phyloP scores from a whole-genome alignment of 2,113 vertebrate species.

The Odontophorus gujanensis region DNA sequence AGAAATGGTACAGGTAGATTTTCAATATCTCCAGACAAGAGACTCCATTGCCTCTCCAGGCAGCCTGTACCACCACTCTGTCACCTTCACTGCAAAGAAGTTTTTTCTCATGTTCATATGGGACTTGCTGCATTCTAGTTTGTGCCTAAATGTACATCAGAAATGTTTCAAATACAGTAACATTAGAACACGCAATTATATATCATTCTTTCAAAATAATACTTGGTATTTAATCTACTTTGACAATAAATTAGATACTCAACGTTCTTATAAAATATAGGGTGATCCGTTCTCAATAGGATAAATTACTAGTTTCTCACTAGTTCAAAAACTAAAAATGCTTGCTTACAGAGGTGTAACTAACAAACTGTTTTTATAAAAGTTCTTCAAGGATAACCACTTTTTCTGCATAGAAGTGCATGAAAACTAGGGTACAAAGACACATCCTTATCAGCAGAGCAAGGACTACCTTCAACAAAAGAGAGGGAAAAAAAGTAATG shows the following conservation, averaged over 20 bases:
- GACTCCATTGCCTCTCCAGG: background rate
- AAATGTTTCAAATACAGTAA: background rate
- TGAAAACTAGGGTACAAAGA: background rate
- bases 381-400: background rate
- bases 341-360: fast-evolving
- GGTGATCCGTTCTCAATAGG: background rate
- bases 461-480: background rate
- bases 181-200: background rate
- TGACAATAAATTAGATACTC: background rate
- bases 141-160: background rate
- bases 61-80: background rate
- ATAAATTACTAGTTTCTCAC: background rate
- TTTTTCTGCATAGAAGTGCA: background rate
- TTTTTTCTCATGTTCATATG: background rate
- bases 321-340: background rate
- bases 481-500: background rate
- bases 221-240: background rate
- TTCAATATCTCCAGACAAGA: background rate
- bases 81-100: background rate
- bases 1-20: background rate
- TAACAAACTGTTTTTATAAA: background rate
- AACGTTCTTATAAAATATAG: background rate
- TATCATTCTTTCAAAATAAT: background rate
- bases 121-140: background rate
- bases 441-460: background rate